Percentiles rank a stretch among this genome's conserved stretches.
Evolutionary conservation across 2,888 invertebrate species (phyloP).

Genomic region (Drosophila silvestris): DNA sequence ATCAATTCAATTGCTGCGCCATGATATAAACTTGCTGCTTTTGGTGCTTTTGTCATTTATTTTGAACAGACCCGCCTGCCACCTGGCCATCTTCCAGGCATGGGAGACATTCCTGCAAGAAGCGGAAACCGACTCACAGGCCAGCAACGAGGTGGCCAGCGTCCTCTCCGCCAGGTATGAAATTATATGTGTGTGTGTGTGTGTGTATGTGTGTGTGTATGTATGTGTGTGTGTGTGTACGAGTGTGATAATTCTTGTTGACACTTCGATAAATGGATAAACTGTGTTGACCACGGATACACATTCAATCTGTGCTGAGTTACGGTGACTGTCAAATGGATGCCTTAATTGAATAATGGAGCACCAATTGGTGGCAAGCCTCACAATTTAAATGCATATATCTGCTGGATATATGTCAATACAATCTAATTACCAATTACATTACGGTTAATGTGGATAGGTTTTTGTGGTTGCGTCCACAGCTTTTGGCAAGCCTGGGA

Average conservation of each 20-base stretch:
- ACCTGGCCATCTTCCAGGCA: conserved; percentile 93
- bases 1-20: conserved; percentile 4
- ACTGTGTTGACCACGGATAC: conserved; percentile 42
- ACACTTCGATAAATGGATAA: conserved; percentile 54
- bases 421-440: conserved; percentile 44
- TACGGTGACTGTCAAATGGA: conserved; percentile 23
- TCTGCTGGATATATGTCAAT: not conserved
- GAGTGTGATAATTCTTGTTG: conserved; percentile 7
- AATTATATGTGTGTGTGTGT: not conserved
- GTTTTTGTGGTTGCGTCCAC: conserved; percentile 13
- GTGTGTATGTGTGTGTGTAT: not conserved
- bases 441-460: conserved; percentile 45
- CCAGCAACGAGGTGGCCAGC: conserved; percentile 93
- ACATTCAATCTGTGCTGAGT: not conserved
- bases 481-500: conserved; percentile 47
- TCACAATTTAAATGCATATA: conserved; percentile 11
- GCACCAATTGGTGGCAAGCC: conserved; percentile 37
- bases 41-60: not conserved
- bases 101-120: conserved; percentile 97
- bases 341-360: conserved; percentile 53
- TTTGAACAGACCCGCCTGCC: conserved; percentile 89
- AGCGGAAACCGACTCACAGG: conserved; percentile 94
- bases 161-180: conserved; percentile 90
- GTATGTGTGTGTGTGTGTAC: not conserved
- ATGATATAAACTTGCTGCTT: conserved; percentile 3